These are phyloP conservation scores for Festucalex cinctus DNA, from an alignment of 2,113 vertebrate species.

Conservation along the genomic window DNA sequence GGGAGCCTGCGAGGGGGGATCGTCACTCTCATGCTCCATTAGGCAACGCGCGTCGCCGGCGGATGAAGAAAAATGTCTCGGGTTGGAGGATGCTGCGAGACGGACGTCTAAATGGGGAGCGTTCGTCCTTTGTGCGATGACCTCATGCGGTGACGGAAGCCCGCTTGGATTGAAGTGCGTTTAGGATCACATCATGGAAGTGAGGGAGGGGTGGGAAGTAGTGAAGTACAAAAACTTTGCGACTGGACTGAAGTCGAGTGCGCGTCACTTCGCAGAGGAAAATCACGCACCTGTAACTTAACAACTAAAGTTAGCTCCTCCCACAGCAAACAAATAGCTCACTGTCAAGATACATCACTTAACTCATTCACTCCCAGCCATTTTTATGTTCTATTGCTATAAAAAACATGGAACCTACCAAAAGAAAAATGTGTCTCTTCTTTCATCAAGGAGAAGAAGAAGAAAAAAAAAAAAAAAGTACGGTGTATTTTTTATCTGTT, in stretches of 20 bases:
- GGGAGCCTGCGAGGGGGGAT: slow-evolving; percentile 23
- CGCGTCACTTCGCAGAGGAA: background rate
- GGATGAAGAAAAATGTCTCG: slow-evolving; percentile 68
- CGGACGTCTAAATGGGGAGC: slow-evolving; percentile 51
- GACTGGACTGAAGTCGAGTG: background rate
- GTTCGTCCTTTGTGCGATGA: slow-evolving; percentile 38
- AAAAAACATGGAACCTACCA: no score
- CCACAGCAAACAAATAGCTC: background rate
- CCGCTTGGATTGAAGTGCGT: slow-evolving; percentile 21
- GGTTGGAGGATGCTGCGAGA: slow-evolving; percentile 31
- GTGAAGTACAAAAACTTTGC: background rate
- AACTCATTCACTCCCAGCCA: no score
- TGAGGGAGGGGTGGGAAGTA: background rate
- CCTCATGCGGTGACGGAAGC: slow-evolving; percentile 19
- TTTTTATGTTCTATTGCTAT: no score
- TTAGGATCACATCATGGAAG: slow-evolving; percentile 31
- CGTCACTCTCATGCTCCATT: slow-evolving; percentile 70
- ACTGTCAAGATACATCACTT: no score
- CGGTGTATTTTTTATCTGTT: no score
- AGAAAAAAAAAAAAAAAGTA: no score
- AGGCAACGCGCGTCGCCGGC: slow-evolving; percentile 42
- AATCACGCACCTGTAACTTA: background rate
- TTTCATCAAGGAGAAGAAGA: no score
- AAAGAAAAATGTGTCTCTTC: no score
- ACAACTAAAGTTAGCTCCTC: background rate